Conservation (phyloP, 2,888 invertebrate genomes). For the Watsonalla cultraria region DNA sequence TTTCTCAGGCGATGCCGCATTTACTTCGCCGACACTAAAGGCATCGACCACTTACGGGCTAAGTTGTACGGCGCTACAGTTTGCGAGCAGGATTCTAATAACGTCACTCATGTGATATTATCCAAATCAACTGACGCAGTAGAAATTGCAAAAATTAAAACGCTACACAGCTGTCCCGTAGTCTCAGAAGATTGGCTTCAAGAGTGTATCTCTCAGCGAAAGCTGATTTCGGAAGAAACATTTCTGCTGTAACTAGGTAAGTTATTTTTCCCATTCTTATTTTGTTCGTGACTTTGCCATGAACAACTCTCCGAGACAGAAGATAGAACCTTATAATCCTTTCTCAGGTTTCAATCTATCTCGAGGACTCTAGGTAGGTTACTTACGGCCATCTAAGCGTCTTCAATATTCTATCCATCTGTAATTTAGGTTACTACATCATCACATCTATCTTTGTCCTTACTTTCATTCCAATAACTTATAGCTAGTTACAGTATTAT, state of each 20-base stretch:
- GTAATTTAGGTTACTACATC: too few relatives aligned
- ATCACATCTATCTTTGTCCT: too few relatives aligned
- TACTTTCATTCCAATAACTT: too few relatives aligned
- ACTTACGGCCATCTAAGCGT: too few relatives aligned
- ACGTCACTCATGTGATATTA: conserved; percentile 51
- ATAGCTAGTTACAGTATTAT: too few relatives aligned
- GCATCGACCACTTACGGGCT: conserved; percentile 30
- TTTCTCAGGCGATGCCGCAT: conserved; percentile 49
- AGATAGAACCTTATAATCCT: too few relatives aligned
- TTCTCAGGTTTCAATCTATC: too few relatives aligned
- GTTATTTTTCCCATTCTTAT: too few relatives aligned
- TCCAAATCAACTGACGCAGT: conserved; percentile 12
- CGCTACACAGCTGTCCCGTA: conserved; percentile 22
- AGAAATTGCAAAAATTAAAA: conserved; percentile 20
- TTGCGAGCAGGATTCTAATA: conserved; percentile 19
- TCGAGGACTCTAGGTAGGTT: too few relatives aligned
- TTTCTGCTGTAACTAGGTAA: conserved; percentile 20
- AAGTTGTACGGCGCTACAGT: conserved; percentile 49
- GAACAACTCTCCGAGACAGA: too few relatives aligned
- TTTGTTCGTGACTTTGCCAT: too few relatives aligned
- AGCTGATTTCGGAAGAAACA: conserved; percentile 28
- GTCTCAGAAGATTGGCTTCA: conserved; percentile 58
- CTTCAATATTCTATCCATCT: too few relatives aligned
- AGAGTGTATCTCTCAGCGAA: conserved; percentile 37
- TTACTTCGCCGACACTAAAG: conserved; percentile 20